Conservation (phyloP, 2,797 vertebrate species). For the Amblyopsis hoosieri region DNA sequence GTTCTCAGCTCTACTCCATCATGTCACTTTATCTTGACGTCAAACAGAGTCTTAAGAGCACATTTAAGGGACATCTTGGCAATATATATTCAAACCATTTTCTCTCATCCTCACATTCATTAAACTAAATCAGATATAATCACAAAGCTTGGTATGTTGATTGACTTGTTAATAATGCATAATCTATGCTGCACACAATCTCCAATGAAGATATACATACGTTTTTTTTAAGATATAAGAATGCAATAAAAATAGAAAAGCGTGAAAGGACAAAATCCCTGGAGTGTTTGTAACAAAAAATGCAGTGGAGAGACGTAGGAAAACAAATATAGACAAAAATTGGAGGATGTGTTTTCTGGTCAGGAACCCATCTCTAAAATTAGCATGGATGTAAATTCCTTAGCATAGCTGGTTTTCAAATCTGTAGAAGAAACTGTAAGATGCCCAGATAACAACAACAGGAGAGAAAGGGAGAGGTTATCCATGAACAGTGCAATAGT, state of each 20-base stretch:
- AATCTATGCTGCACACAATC: constrained; percentile 22
- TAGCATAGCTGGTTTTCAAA: constrained; percentile 61
- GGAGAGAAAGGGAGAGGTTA: constrained; percentile 64
- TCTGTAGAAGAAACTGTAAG: constrained; percentile 52
- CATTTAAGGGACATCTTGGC: constrained; percentile 26
- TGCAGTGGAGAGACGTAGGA: constrained; percentile 59
- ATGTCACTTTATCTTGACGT: constrained; percentile 41
- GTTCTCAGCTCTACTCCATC: constrained; percentile 34
- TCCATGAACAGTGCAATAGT: constrained; percentile 58
- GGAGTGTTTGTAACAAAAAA: constrained; percentile 33
- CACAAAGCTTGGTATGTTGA: constrained; percentile 21
- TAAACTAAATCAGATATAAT: constrained; percentile 1
- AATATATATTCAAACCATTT: constrained; percentile 45
- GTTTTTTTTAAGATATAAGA: constrained; percentile 3
- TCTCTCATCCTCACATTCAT: constrained; percentile 45
- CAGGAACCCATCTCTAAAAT: constrained; percentile 83
- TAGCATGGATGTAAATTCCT: constrained; percentile 83
- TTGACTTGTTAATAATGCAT: constrained; percentile 25
- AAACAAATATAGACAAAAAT: constrained; percentile 82
- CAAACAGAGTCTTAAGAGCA: constrained; percentile 53
- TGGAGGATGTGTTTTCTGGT: constrained; percentile 85
- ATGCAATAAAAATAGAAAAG: constrained; percentile 44
- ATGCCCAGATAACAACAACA: constrained; percentile 62
- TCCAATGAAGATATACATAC: constrained; percentile 25
- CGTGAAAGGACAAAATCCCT: constrained; percentile 36